phyloP scores from a whole-genome alignment of 2,888 invertebrate genomes.

The Germaria angustata region DNA sequence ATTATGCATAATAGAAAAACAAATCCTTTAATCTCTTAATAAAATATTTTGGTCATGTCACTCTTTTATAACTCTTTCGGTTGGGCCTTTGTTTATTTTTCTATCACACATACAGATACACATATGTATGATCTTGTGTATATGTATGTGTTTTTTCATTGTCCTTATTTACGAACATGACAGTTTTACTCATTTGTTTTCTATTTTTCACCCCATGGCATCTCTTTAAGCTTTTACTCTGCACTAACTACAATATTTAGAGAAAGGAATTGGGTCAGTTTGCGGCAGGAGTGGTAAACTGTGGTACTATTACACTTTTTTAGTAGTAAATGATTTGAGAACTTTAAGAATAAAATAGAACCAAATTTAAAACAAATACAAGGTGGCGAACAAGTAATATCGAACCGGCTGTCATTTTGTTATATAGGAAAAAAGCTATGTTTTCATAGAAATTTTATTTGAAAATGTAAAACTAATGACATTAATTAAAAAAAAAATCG shows the following conservation, averaged over 20 bases:
- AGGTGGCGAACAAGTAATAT: too few relatives aligned
- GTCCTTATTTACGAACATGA: slow-evolving; percentile 6
- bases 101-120: not conserved
- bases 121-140: not conserved
- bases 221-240: slow-evolving; percentile 15
- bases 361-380: too few relatives aligned
- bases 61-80: not conserved
- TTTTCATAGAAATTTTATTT: too few relatives aligned
- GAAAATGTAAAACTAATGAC: too few relatives aligned
- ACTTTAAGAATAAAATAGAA: too few relatives aligned
- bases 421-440: too few relatives aligned
- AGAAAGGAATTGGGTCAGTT: slow-evolving; percentile 43
- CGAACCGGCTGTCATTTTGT: too few relatives aligned
- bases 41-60: too few relatives aligned
- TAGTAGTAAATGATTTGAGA: too few relatives aligned
- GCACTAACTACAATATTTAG: slow-evolving; percentile 9
- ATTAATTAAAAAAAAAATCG: too few relatives aligned
- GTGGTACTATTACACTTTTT: not conserved
- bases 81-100: not conserved
- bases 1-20: too few relatives aligned
- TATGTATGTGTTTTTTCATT: not conserved
- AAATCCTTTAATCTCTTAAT: too few relatives aligned
- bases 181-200: slow-evolving; percentile 40
- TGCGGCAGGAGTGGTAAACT: not conserved
- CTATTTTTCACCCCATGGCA: not conserved